These are phyloP conservation scores for Rhagonycha fulva DNA, from an alignment of 2,888 invertebrate genomes.

Conservation along the genomic window DNA sequence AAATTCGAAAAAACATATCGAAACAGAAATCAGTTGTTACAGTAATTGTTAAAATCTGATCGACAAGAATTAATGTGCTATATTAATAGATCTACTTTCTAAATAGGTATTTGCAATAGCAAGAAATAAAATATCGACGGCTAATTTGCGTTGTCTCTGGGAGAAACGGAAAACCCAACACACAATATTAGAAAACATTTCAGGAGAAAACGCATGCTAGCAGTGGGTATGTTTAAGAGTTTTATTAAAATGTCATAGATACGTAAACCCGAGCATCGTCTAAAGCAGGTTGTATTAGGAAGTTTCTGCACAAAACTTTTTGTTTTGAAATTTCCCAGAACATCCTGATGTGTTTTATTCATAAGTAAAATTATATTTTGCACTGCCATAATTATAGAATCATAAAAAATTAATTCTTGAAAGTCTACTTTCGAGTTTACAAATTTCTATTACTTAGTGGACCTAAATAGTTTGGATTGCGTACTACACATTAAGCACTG, in stretches of 20 bases:
- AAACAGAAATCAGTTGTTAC: background rate
- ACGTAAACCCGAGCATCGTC: background rate
- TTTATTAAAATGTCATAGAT: background rate
- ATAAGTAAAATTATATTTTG: background rate
- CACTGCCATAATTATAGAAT: background rate
- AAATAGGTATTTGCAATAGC: constrained; percentile 14
- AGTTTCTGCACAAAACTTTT: background rate
- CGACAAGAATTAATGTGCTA: constrained; percentile 1
- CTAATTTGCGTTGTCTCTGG: background rate
- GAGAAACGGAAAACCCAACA: background rate
- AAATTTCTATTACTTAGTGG: constrained; percentile 12
- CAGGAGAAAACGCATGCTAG: background rate
- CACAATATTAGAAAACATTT: background rate
- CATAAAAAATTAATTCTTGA: background rate
- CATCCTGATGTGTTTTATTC: background rate
- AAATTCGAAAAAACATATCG: constrained; percentile 2
- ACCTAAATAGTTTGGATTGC: constrained; percentile 26
- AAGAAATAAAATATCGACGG: background rate
- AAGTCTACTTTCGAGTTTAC: constrained; percentile 7
- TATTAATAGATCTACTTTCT: constrained; percentile 17
- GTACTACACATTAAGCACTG: constrained; percentile 20
- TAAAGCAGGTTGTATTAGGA: background rate
- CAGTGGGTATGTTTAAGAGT: background rate
- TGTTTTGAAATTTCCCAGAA: background rate
- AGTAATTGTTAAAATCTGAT: background rate